Evolutionary conservation across 2,113 vertebrate genomes (phyloP), one percentile per base, ranked within the genome.

Genomic region (Vidua macroura): DNA sequence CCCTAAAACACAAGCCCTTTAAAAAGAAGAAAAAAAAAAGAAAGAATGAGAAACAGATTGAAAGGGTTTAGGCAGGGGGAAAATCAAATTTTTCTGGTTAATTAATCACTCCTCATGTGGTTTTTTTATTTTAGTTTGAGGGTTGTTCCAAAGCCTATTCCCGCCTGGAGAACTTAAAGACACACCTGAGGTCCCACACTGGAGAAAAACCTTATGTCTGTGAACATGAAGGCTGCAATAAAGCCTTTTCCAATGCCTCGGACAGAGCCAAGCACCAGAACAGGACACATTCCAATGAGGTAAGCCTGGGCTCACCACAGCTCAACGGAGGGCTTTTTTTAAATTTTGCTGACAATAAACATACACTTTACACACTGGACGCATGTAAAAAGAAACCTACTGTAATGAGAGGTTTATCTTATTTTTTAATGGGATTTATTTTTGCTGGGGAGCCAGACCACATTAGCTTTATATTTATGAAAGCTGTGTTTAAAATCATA

Each of bases 231-330:
- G 99, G 99, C 91, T 99, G 99, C 97, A 99, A 99, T 98, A 99
- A 99, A 96, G 99, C 99, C 41, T 99, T 99, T 98, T 99, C 99
- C 96, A 99, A 99, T 3, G 99, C 99, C 88, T 99, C 99, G 0
- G 99, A 99, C 97, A 97, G 99, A 15, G 99, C 99, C 95, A 99
- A 99, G 97, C 99, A 99, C 96, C 99, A 99, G 98, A 99, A 99
- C 98, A 98, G 99, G 93, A 99, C 99, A 6, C 99, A 99, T 97
- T 99, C 99, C 70, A 99, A 99, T 6, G 99, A 99, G 99, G 99
- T 99, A 98, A 81, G 81, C 48, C 5, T 76, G 62, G 69, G 37
- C 83, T 95, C 83, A 75, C 91, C 39, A 0, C 84, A 88, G 77
- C 58, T 81, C 72, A 89, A n/a, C 0, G 1, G 72, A 96, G 85